Base-by-base conservation (phyloP, 1,140 invertebrate genomes). In the Ooceraea biroi region DNA sequence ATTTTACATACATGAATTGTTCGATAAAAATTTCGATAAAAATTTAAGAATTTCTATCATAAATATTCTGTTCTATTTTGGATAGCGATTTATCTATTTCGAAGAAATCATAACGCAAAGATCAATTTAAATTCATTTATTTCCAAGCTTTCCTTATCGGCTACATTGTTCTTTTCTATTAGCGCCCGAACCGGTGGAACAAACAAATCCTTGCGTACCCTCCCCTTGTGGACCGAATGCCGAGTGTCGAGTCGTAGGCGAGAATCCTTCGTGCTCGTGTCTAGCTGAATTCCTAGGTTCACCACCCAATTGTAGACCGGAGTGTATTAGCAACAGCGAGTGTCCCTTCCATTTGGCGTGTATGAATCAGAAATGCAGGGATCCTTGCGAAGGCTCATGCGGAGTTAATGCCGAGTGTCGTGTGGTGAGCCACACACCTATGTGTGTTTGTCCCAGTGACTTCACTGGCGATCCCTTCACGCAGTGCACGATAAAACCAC, bases 171-270 rank as follows among this genome's bases (percentile, higher is more conserved):
- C 48, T 17, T 78, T 69, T 69, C 3, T 1, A 46, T 71, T 78
- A 87, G 85, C 85, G 17, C 30, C 22, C n/a, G n/a, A 55, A 25
- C 86, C 78, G 61, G 84, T 73, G 27, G 71, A 90, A 88, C 91
- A 93, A 85, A 91, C 95, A 85, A 95, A 96, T 89, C 96, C 96
- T 17, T 97, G 97, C 87, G 91, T 95, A 65, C 96, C 96, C 66
- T 96, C 96, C 63, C 96, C 96, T 25, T 97, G 97, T 93, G 97
- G 97, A 74, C 95, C 96, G 14, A 96, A 97, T 92, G 95, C 97
- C 7, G 91, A 96, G 89, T 97, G 97, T 89, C 94, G 95, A 91
- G 92, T 95, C 63, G 89, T 95, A 66, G 95, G 95, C 65, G 95
- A 95, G 55, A 94, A 94, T 50, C 95, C 96, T 1, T 95, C 95